Percentiles rank a stretch among this genome's conserved stretches.
Evolutionary conservation across 1,140 invertebrate species (phyloP).

Genomic region (Leptinotarsa texana): DNA sequence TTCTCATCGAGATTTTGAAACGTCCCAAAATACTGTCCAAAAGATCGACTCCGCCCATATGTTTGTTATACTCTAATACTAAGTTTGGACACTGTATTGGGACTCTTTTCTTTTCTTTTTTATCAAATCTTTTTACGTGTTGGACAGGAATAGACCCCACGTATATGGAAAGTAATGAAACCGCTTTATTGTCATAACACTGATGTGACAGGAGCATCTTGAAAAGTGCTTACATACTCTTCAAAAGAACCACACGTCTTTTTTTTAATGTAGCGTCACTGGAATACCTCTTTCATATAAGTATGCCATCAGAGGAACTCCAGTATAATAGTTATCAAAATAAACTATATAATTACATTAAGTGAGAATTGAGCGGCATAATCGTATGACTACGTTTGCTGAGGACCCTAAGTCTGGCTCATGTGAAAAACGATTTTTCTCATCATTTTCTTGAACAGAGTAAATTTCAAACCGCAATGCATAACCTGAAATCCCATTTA

Average conservation of each 20-base stretch:
- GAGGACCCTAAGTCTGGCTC: constrained; percentile 27
- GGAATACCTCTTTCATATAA: constrained; percentile 36
- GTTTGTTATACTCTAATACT: constrained; percentile 25
- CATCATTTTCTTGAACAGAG: constrained; percentile 17
- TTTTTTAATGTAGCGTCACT: constrained; percentile 30
- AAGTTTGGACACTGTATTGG: constrained; percentile 27
- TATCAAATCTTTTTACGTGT: constrained; percentile 26
- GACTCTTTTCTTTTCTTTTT: constrained; percentile 22
- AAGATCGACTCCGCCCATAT: constrained; percentile 58
- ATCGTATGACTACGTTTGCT: constrained; percentile 32
- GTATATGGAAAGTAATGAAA: constrained; percentile 10
- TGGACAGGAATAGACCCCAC: constrained; percentile 11
- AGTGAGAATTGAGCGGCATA: constrained; percentile 22
- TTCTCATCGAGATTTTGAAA: constrained; percentile 54
- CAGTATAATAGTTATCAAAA: constrained; percentile 34
- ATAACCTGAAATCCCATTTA: constrained; percentile 34
- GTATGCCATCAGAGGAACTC: constrained; percentile 31
- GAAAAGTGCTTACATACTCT: constrained; percentile 1
- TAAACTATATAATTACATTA: constrained; percentile 30
- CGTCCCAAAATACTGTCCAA: constrained; percentile 55
- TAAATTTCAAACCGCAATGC: constrained; percentile 36
- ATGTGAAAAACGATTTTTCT: constrained; percentile 3
- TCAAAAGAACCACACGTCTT: constrained; percentile 29
- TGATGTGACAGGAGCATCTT: constrained; percentile 16
- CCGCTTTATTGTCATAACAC: constrained; percentile 9